Conservation (phyloP, 2,888 invertebrate species). For the Agrotis puta region DNA sequence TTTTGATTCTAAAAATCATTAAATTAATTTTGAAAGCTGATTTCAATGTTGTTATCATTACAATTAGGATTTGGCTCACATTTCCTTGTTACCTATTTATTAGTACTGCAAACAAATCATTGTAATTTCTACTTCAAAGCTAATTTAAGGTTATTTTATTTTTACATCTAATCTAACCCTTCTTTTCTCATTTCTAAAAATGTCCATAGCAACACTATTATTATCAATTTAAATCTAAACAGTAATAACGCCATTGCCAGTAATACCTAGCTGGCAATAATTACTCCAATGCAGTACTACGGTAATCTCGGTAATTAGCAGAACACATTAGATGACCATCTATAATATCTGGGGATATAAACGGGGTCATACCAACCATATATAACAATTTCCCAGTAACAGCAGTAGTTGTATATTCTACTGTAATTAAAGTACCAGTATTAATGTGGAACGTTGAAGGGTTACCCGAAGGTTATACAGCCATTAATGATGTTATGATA, state of each 20-base stretch:
- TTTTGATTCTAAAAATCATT: conserved; percentile 7
- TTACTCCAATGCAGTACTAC: conserved; percentile 7
- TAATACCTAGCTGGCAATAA: conserved; percentile 1
- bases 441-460: conserved; percentile 30
- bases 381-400: conserved; percentile 38
- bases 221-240: neutral
- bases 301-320: conserved; percentile 29
- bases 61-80: neutral
- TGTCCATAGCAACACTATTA: neutral
- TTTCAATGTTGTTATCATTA: neutral
- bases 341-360: conserved; percentile 34
- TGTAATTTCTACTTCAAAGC: neutral
- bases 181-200: neutral
- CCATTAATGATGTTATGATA: conserved; percentile 40
- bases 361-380: conserved; percentile 18
- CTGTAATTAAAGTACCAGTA: conserved; percentile 34
- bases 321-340: conserved; percentile 25
- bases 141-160: neutral
- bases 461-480: conserved; percentile 32
- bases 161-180: neutral
- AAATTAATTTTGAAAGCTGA: neutral
- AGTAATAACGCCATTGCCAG: neutral
- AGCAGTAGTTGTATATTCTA: conserved; percentile 31
- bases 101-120: neutral
- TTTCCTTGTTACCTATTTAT: neutral